Evolutionary conservation across 2,113 vertebrate genomes (phyloP), one percentile per base, ranked within the genome.

Genomic region (Campylomormyrus numenius): DNA sequence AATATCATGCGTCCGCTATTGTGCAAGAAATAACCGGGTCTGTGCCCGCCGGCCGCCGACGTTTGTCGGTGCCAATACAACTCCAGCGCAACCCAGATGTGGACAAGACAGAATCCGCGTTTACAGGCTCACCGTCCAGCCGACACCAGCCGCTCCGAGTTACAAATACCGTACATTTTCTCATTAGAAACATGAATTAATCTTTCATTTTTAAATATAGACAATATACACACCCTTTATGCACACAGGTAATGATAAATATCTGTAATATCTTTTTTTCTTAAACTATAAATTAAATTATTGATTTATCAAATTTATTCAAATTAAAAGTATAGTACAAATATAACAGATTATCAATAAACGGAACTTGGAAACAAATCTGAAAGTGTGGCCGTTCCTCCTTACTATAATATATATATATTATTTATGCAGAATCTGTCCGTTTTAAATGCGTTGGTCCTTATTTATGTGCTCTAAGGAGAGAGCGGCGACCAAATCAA

Each of bases 281-380:
- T 94, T 94, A 92, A 96, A 96, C 96, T 93, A 94, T 95, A 96
- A 94, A 88, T 88, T 92, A 92, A 91, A 94, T 93, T 95, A 89
- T 95, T 95, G 92, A 95, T 95, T 95, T 95, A 96, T 95, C 96
- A 96, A 95, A 93, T 90, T 91, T 94, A 91, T 94, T 89, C 94
- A 95, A 96, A 96, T 89, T 94, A 94, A 96, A 97, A 95, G 93
- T 94, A 94, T 95, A 94, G 94, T 96, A 96, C 95, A 96, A 96
- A 96, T 95, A 96, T 95, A 96, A 95, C 94, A 93, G 92, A 93
- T 94, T 92, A 91, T 93, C 58, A 93, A 46, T 91, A 92, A 88
- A 93, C 94, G 94, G 93, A 94, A 92, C 91, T 92, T 93, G 92
- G 96, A 85, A 96, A 95, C 94, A 96, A 96, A 95, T 95, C 94